Percentiles rank a stretch among this genome's conserved stretches.
These are phyloP conservation scores for Micrasema minimum DNA, from an alignment of 1,140 invertebrate genomes.

Conservation along the genomic window DNA sequence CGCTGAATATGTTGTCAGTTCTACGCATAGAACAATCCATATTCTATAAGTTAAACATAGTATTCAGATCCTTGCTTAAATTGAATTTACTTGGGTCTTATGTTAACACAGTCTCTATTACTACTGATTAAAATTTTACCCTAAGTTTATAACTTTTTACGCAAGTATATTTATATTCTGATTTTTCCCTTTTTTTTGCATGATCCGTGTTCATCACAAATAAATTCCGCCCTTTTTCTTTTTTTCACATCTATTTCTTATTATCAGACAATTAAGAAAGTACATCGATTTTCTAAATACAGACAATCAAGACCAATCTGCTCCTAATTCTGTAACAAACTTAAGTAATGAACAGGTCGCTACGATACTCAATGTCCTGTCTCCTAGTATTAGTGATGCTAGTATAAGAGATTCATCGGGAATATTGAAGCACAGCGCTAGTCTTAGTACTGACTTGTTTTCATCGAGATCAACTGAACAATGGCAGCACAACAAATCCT, in stretches of 20 bases:
- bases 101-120: no score
- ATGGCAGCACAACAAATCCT: constrained; percentile 21
- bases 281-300: constrained; percentile 67
- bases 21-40: no score
- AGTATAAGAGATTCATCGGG: not conserved
- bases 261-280: constrained; percentile 63
- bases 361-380: constrained; percentile 39
- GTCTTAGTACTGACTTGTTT: constrained; percentile 25
- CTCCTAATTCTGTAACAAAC: constrained; percentile 22
- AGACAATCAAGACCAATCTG: constrained; percentile 52
- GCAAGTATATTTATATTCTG: no score
- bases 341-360: constrained; percentile 35
- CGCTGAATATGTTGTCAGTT: no score
- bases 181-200: constrained; percentile 38
- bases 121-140: no score
- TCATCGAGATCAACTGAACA: constrained; percentile 9
- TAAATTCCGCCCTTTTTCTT: constrained; percentile 45
- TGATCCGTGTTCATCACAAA: constrained; percentile 27
- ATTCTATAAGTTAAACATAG: no score
- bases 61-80: no score
- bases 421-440: constrained; percentile 20
- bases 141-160: no score
- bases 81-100: no score
- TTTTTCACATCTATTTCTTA: not conserved
- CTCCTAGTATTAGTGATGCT: constrained; percentile 2